Percentiles rank a stretch among this genome's conserved stretches.
Conservation (phyloP, 1,140 invertebrate species). For the Globodera ellingtonae region DNA sequence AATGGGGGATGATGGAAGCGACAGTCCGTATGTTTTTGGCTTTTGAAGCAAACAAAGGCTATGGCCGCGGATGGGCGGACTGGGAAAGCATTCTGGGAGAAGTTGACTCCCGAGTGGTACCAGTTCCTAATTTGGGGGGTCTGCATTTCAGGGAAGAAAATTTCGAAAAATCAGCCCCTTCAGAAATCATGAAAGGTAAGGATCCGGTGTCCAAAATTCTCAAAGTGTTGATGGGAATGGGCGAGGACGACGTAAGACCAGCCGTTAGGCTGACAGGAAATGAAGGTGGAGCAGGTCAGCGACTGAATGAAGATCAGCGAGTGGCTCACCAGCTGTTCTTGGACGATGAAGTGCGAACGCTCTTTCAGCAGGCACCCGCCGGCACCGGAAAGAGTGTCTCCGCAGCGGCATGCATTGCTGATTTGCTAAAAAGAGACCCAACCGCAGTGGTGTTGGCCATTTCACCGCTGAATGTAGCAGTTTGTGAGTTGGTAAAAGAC, state of each 20-base stretch:
- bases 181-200: background rate
- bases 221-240: background rate
- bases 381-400: background rate
- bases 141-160: background rate
- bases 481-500: slow-evolving; percentile 13
- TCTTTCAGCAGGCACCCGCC: background rate
- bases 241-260: background rate
- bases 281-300: background rate
- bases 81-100: background rate
- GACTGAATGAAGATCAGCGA: background rate
- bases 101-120: background rate
- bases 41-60: background rate
- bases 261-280: background rate
- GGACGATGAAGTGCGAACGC: background rate
- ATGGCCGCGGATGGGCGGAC: background rate
- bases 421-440: background rate
- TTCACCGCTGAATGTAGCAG: background rate
- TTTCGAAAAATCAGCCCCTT: background rate
- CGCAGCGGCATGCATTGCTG: background rate
- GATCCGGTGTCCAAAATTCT: background rate
- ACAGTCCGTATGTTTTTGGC: background rate
- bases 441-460: background rate
- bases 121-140: background rate
- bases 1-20: background rate
- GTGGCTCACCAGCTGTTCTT: background rate